These are phyloP conservation scores for Mesorhabditis belari DNA, from an alignment of 2,888 invertebrate species.

Conservation along the genomic window DNA sequence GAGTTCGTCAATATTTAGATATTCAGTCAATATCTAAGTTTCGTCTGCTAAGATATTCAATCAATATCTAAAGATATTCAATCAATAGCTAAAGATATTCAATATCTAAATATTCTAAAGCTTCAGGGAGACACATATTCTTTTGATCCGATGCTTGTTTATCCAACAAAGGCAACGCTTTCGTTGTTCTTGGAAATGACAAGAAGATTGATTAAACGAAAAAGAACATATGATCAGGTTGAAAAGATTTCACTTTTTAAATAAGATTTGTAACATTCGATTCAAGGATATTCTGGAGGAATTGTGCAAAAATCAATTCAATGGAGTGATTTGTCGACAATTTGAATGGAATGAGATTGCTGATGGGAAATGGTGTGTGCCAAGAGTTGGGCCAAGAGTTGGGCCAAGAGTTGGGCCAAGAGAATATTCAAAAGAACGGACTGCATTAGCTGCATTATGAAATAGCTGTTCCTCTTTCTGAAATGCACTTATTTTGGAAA, in stretches of 20 bases:
- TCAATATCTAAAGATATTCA: not conserved
- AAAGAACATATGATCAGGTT: conserved; percentile 34
- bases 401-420: too few relatives aligned
- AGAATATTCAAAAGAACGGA: too few relatives aligned
- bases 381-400: too few relatives aligned
- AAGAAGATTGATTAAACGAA: conserved; percentile 18
- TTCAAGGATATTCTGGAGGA: conserved; percentile 44
- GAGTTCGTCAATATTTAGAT: too few relatives aligned
- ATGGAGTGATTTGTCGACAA: conserved; percentile 37
- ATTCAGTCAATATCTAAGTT: too few relatives aligned
- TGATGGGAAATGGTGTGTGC: conserved; percentile 44
- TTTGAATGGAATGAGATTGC: conserved; percentile 43
- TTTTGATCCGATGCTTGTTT: conserved; percentile 46
- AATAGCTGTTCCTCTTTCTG: too few relatives aligned
- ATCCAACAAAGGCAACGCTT: conserved; percentile 28
- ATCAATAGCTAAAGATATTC: not conserved
- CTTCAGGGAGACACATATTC: conserved; percentile 22
- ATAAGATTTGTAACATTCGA: not conserved
- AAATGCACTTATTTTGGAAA: too few relatives aligned
- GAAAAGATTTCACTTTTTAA: not conserved
- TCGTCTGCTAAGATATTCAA: too few relatives aligned
- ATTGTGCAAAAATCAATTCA: conserved; percentile 32
- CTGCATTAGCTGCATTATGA: too few relatives aligned
- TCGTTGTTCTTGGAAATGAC: conserved; percentile 30
- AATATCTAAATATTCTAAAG: not conserved